Base-by-base conservation (phyloP, 2,113 vertebrate genomes). In the Piaya cayana region DNA sequence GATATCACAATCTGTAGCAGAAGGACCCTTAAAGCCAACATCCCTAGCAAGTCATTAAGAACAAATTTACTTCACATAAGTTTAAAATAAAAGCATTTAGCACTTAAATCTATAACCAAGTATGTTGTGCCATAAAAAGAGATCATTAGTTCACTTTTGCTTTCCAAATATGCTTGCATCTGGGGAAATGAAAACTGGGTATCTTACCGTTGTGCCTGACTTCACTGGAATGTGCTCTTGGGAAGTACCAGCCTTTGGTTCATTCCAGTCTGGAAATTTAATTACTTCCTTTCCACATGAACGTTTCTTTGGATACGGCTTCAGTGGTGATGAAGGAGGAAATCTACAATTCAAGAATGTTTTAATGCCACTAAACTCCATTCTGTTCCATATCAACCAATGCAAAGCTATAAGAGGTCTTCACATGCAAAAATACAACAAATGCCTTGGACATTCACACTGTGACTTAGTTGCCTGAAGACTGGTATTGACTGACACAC, bases 281-380 rank as follows among this genome's bases (percentile, higher is more conserved):
- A 98, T 97, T 69, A 97, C 74, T 77, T 97, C 96, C 36, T 91
- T 97, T 91, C 82, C 97, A 84, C 88, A 97, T 9, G 71, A 90
- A 59, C 68, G 43, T 58, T 95, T 98, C 93, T 98, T 97, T 79
- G 98, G 98, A 70, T 98, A 97, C 32, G 98, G 98, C 70, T 98
- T 99, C 91, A 99, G 80, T 2, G 98, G 98, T 26, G 98, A 99
- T 20, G 98, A 98, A 92, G 97, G 98, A 96, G 98, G 98, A 97
- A 98, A 99, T 82, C 98, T 98, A 94, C 58, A 97, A 98, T 81
- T 52, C 90, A 64, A 97, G 42, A 96, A 93, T 34, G 88, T 55
- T 95, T 91, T 76, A 45, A 70, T 42, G 18, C 36, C 45, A 80
- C 32, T 67, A n/a, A 95, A 80, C 29, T 42, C 20, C 30, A 71